phyloP scores from a whole-genome alignment of 2,797 vertebrate species.

The Percopsis omiscomaycus region DNA sequence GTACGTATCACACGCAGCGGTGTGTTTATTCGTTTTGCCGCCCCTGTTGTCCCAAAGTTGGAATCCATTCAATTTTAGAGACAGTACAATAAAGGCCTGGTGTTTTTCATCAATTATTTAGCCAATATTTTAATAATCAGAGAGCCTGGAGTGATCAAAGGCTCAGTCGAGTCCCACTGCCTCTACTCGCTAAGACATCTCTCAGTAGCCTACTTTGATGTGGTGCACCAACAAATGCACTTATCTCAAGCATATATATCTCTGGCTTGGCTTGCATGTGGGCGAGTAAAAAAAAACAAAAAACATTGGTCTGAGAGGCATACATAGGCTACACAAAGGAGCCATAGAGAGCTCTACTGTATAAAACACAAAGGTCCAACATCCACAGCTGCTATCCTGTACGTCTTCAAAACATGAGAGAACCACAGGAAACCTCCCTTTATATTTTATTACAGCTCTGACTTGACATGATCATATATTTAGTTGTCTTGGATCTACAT shows the following conservation, averaged over 20 bases:
- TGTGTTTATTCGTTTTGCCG: constrained; percentile 48
- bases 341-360: constrained; percentile 14
- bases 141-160: constrained; percentile 83
- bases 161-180: constrained; percentile 70
- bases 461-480: constrained; percentile 65
- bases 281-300: constrained; percentile 68
- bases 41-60: constrained; percentile 50
- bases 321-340: constrained; percentile 27
- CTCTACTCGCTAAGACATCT: constrained; percentile 75
- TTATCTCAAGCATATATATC: constrained; percentile 75
- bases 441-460: constrained; percentile 26
- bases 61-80: constrained; percentile 64
- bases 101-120: constrained; percentile 87
- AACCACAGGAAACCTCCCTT: constrained; percentile 58
- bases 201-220: constrained; percentile 74
- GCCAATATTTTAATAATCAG: constrained; percentile 86
- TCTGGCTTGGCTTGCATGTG: constrained; percentile 59
- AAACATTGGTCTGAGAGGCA: constrained; percentile 60
- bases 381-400: constrained; percentile 43
- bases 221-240: constrained; percentile 80
- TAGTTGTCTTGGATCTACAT: too few species aligned
- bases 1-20: constrained; percentile 10
- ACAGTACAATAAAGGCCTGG: constrained; percentile 78
- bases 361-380: constrained; percentile 23
- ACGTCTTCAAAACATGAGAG: constrained; percentile 55